A percentile compares a stretch with the other conserved stretches of the same genome.
phyloP scores from a whole-genome alignment of 2,888 invertebrate genomes.

The Agrotis segetum region DNA sequence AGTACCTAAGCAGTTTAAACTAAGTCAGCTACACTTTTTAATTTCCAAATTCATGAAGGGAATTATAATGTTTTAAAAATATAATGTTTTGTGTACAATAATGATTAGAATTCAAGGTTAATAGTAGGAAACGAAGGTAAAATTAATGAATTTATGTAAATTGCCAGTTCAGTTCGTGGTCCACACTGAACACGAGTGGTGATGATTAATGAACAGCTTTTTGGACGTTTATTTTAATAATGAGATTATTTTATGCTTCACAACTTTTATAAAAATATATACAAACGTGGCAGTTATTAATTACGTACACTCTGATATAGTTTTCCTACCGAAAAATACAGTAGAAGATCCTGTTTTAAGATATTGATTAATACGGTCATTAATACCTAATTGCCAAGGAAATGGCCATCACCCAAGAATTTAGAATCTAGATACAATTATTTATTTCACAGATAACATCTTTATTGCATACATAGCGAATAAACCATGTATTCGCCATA shows the following conservation, averaged over 20 bases:
- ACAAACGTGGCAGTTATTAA: constrained; percentile 42
- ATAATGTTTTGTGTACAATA: constrained; percentile 37
- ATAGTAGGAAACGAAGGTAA: constrained; percentile 67
- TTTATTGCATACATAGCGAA: constrained; percentile 12
- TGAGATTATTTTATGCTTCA: constrained; percentile 60
- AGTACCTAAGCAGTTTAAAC: constrained; percentile 24
- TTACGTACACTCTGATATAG: constrained; percentile 17
- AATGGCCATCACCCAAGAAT: background rate
- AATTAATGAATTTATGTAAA: constrained; percentile 86
- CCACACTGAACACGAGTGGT: constrained; percentile 75
- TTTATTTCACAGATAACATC: constrained; percentile 11
- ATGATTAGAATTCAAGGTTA: constrained; percentile 65
- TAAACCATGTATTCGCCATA: constrained; percentile 26
- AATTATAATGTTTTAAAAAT: constrained; percentile 35
- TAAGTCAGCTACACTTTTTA: background rate
- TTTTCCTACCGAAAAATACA: background rate
- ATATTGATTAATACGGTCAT: background rate
- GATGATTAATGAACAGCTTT: constrained; percentile 84
- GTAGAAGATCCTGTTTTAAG: background rate
- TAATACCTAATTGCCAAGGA: background rate
- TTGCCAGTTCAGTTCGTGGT: constrained; percentile 72
- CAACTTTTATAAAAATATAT: constrained; percentile 30
- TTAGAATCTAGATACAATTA: background rate
- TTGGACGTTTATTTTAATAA: constrained; percentile 84
- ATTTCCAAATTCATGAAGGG: constrained; percentile 18